Conservation (phyloP, 2,113 vertebrate genomes). For the Paedocypris sp. region DNA sequence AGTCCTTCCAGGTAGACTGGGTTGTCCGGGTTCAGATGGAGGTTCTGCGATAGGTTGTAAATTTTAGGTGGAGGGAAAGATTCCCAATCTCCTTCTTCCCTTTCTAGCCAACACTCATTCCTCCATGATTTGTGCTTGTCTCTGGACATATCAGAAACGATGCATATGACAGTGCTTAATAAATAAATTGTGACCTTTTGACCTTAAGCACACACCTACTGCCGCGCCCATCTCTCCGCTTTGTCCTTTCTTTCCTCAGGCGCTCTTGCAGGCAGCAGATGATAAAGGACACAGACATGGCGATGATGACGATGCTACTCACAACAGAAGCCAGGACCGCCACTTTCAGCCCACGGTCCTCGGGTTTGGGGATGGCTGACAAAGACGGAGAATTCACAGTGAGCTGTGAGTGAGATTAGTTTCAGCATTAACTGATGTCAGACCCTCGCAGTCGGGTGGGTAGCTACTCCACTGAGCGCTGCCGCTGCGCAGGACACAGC, state of each 20-base stretch:
- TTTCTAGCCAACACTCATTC: constrained; percentile 57
- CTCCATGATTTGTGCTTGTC: constrained; percentile 42
- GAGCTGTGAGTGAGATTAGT: not conserved
- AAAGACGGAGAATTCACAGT: not conserved
- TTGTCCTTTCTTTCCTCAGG: constrained; percentile 33
- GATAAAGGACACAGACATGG: constrained; percentile 65
- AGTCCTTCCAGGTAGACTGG: constrained; percentile 53
- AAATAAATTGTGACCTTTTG: too few relatives aligned
- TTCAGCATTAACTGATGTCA: too few relatives aligned
- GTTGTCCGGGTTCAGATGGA: constrained; percentile 49
- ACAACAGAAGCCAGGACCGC: constrained; percentile 66
- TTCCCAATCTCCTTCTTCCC: constrained; percentile 57
- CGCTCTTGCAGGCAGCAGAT: constrained; percentile 67
- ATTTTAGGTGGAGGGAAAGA: constrained; percentile 57
- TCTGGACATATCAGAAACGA: constrained; percentile 41
- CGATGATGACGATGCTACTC: constrained; percentile 68
- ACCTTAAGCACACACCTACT: too few relatives aligned
- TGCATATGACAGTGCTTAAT: too few relatives aligned
- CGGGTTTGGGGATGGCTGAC: constrained; percentile 55
- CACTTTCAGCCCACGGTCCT: constrained; percentile 54
- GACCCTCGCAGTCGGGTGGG: constrained; percentile 60
- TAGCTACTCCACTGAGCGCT: constrained; percentile 59
- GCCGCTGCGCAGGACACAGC: constrained; percentile 44
- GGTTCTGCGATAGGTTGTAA: constrained; percentile 57
- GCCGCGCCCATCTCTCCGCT: constrained; percentile 38